A percentile compares a stretch with the other conserved stretches of the same genome.
Evolutionary conservation across 2,888 invertebrate species (phyloP).

Genomic region (Gari tellinella): DNA sequence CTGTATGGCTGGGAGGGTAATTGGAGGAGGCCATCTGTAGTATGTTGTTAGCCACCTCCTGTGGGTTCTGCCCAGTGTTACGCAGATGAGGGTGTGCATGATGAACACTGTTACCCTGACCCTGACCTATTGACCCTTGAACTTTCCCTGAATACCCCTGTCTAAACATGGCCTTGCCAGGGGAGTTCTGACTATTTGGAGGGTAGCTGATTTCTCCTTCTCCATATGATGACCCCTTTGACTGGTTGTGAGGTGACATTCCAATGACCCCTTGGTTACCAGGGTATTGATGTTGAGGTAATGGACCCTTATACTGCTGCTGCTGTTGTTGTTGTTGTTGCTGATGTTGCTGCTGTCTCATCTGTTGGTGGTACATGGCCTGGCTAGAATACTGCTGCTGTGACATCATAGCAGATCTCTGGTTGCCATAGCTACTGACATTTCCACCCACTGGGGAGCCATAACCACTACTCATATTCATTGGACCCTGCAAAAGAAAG

Average conservation of each 20-base stretch:
- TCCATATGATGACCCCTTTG: too few species aligned
- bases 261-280: too few species aligned
- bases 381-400: conserved; percentile 24
- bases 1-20: conserved; percentile 76
- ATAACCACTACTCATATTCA: conserved; percentile 21
- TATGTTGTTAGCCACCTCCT: conserved; percentile 82
- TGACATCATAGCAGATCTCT: conserved; percentile 8
- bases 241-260: too few species aligned
- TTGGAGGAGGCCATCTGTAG: conserved; percentile 80
- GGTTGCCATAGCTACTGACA: conserved; percentile 19
- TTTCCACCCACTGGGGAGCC: conserved; percentile 14
- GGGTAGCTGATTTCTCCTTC: too few species aligned
- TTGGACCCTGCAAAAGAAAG: conserved; percentile 19
- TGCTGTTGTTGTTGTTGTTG: conserved; percentile 40
- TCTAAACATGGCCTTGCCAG: conserved; percentile 10
- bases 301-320: conserved; percentile 20
- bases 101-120: conserved; percentile 42
- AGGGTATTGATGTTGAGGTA: conserved; percentile 2
- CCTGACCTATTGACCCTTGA: conserved; percentile 7
- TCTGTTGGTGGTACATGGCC: conserved; percentile 13
- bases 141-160: not conserved
- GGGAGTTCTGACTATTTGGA: conserved; percentile 5
- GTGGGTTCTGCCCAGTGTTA: conserved; percentile 73
- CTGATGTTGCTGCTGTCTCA: conserved; percentile 26
- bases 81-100: conserved; percentile 53